Base-by-base conservation (phyloP, 2,113 vertebrate species). In the Corythoichthys haematopterus region DNA sequence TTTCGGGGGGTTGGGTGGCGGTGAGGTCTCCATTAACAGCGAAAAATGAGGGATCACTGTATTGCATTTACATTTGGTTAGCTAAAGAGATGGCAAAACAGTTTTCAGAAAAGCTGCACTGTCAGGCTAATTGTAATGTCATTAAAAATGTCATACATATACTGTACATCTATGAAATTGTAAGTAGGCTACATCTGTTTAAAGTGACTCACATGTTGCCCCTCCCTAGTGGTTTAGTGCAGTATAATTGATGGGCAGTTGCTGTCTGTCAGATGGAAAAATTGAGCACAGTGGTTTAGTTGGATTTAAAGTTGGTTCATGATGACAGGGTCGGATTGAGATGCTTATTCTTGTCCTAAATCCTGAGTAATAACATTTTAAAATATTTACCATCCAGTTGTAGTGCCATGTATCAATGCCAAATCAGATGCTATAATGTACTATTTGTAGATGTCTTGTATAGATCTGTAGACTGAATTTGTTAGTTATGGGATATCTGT, bases 211-310 rank as follows among this genome's bases (percentile, higher is more conserved):
- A 74, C 45, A 69, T 56, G 62, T 55, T 66, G 62, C 76, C 74
- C 61, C 71, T 74, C 63, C 56, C 55, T 12, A 60, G 58, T 71
- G 78, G 84, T 85, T 84, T 66, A 66, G 75, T 72, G 13, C 69
- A 67, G 66, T 77, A 61, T 90, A 89, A 90, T 87, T 87, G 79
- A 84, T n/a, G 66, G 77, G 69, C 75, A 80, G 71, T 52, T 46
- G 46, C 73, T 73, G 73, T 79, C 75, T 70, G 80, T 75, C 48
- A 71, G 65, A 75, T 75, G 81, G 77, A 80, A 81, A 86, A 74
- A 65, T 65, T 70, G 68, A 76, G 75, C 61, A 67, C 28, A 66
- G 80, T 78, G 80, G 81, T 85, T 87, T 83, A 65, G 65, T 66
- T 82, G 52, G 33, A 38, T 75, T 65, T 38, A 62, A 72, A 66